Evolutionary conservation across 2,797 vertebrate species (phyloP).

Genomic region (Takifugu rubripes): DNA sequence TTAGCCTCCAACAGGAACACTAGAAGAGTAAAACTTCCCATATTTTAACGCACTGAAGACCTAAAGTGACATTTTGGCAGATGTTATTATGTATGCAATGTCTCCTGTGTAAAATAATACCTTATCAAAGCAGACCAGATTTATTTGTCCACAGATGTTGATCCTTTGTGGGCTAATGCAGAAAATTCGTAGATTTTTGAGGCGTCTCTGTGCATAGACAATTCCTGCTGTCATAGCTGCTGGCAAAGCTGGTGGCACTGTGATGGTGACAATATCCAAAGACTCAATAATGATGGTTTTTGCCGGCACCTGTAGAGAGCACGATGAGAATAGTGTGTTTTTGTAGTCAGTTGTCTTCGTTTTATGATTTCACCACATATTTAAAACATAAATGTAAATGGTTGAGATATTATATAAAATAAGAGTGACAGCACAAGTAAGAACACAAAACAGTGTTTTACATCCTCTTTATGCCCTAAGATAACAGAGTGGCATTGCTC

Average conservation of each 20-base stretch:
- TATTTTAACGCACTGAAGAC: too few species aligned
- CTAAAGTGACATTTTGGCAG: too few species aligned
- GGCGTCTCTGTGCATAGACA: conserved; percentile 91
- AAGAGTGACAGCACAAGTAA: too few species aligned
- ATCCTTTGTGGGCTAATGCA: conserved; percentile 98
- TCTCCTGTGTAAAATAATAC: conserved; percentile 51
- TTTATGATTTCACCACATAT: neutral
- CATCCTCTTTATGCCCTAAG: too few species aligned
- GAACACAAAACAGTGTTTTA: too few species aligned
- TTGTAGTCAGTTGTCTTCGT: neutral
- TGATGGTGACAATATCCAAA: conserved; percentile 97
- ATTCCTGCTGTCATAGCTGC: conserved; percentile 97
- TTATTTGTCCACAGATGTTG: conserved; percentile 97
- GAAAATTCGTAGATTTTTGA: conserved; percentile 90
- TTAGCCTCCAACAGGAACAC: too few species aligned
- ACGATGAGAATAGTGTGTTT: neutral
- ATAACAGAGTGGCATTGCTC: too few species aligned
- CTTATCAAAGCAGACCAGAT: conserved; percentile 98
- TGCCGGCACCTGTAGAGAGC: conserved; percentile 74
- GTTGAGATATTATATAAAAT: too few species aligned
- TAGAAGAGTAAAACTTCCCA: too few species aligned
- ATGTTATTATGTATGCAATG: too few species aligned
- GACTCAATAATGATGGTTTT: conserved; percentile 89
- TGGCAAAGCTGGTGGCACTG: conserved; percentile 94
- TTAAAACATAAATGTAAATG: neutral